These are phyloP conservation scores for Heliconius erato DNA, from an alignment of 2,888 invertebrate species.

Conservation along the genomic window DNA sequence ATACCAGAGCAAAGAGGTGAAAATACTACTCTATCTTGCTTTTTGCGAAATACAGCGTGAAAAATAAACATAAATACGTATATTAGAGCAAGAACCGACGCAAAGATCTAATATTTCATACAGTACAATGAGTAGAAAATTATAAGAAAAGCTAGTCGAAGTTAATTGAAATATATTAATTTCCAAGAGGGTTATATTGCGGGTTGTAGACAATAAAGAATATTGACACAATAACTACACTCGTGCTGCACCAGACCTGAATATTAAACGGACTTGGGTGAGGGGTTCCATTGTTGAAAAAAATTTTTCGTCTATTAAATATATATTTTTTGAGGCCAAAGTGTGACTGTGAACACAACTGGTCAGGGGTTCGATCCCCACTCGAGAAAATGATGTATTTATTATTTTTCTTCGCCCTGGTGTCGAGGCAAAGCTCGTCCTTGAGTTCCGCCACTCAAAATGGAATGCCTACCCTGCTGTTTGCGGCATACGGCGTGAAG, in stretches of 20 bases:
- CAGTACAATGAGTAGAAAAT: not conserved
- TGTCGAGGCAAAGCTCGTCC: too few species aligned
- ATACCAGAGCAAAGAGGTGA: too few species aligned
- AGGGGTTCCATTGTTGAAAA: conserved; percentile 43
- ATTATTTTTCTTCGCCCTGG: too few species aligned
- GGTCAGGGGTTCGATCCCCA: too few species aligned
- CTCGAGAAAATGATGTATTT: too few species aligned
- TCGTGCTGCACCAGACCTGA: conserved; percentile 62
- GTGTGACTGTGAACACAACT: too few species aligned
- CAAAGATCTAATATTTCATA: not conserved
- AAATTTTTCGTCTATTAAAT: not conserved
- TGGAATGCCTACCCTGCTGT: too few species aligned
- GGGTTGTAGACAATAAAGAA: conserved; percentile 63
- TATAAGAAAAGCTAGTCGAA: not conserved
- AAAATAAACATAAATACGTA: not conserved
- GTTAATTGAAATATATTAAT: conserved; percentile 32
- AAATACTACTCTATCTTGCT: too few species aligned
- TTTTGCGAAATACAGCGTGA: too few species aligned
- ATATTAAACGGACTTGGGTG: conserved; percentile 61
- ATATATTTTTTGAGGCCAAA: not conserved
- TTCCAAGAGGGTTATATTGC: conserved; percentile 27
- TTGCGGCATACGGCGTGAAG: too few species aligned
- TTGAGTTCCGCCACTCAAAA: too few species aligned
- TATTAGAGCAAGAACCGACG: not conserved
- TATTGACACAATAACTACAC: conserved; percentile 73